Evolutionary conservation across 2,113 vertebrate species (phyloP).

Genomic region (Machaerirhynchus nigripectus): DNA sequence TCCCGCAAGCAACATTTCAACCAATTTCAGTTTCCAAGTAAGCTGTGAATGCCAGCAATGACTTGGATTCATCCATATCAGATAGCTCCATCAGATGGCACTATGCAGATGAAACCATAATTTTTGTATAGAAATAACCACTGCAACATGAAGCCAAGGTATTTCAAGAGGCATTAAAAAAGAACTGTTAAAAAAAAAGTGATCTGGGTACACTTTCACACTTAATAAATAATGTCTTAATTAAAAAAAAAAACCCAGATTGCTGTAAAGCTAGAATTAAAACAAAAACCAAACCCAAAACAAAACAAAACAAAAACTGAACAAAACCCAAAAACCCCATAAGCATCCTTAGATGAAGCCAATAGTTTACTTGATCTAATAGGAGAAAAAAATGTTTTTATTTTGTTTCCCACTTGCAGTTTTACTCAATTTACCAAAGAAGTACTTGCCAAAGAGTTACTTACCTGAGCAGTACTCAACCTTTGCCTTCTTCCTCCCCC

Average conservation of each 20-base stretch:
- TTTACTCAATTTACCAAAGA: constrained; percentile 6
- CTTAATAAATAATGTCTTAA: not conserved
- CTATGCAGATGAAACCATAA: not conserved
- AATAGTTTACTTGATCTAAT: not conserved
- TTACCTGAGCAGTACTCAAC: not conserved
- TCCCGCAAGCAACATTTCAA: not conserved
- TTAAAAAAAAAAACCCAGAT: not conserved
- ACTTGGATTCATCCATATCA: constrained; percentile 1
- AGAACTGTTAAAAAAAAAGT: not conserved
- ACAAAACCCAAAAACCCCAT: not conserved
- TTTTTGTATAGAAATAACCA: not conserved
- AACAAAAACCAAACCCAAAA: not conserved
- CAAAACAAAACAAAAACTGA: not conserved
- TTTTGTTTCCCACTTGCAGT: not conserved
- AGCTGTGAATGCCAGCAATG: not conserved
- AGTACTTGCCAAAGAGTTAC: not conserved
- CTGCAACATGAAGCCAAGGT: not conserved
- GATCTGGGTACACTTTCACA: not conserved
- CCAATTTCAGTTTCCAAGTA: not conserved
- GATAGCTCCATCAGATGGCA: not conserved
- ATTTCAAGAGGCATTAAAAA: not conserved
- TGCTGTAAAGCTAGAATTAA: not conserved
- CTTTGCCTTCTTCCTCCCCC: not conserved
- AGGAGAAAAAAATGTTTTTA: not conserved
- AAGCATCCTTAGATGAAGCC: not conserved